Base-by-base conservation (phyloP, 2,797 vertebrate species). In the Anas acuta region DNA sequence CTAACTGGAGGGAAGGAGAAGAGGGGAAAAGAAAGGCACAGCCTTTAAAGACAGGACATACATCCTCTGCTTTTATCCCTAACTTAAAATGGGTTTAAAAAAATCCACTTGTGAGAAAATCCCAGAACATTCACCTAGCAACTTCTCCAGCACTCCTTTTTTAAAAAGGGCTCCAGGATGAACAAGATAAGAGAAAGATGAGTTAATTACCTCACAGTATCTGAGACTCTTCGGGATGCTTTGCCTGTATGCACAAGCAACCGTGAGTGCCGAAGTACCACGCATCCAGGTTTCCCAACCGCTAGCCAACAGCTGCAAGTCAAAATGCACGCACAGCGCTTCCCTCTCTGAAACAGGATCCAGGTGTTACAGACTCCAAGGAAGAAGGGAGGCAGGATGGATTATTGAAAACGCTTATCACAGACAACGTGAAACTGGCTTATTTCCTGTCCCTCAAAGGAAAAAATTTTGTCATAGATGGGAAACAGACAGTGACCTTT, bases 1-100 rank as follows among this genome's bases (percentile, higher is more conserved):
- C 90, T 94, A 87, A 92, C 86, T 87, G 66, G 74, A 86, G 90
- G 82, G 90, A 96, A 91, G 57, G 43, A 96, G 35, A 25, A 84
- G 21, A 84, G 58, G 37, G 71, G 54, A 54, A 92, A 93, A 90
- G 82, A 84, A 93, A 93, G 33, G 37, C 71, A 95, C 7, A 72
- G 90, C 47, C 77, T 95, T 96, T 87, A 95, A 92, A 96, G 81
- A 65, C 54, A 89, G 79, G 41, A 60, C 49, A 85, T 23, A 65
- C 5, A 79, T 65, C 71, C 60, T 75, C 77, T 92, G 82, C 88
- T 94, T 89, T 93, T 41, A 95, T 95, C 54, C 80, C 39, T 84
- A 76, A 66, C 60, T 73, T 89, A 64, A 86, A 94, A 45, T 7
- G 26, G 56, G 78, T 92, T 78, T 87, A 79, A 93, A 92, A 93